Conservation (phyloP, 1,140 invertebrate species). For the Antheraea pernyi region DNA sequence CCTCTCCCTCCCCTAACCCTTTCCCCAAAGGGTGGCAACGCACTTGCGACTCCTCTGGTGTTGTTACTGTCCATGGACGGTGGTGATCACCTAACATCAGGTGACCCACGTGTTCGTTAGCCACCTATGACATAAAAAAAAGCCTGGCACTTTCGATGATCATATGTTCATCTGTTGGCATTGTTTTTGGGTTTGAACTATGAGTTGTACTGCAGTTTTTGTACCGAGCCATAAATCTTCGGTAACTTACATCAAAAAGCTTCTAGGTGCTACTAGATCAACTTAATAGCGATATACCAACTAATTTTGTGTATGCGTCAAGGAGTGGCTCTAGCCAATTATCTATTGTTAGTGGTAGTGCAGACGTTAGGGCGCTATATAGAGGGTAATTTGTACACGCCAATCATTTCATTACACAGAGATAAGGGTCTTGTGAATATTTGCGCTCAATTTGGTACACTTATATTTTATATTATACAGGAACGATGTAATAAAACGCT, state of each 20-base stretch:
- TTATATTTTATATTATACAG: constrained; percentile 33
- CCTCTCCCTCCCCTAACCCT: too few species aligned
- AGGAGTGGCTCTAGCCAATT: constrained; percentile 25
- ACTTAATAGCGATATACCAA: constrained; percentile 9
- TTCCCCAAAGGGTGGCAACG: too few species aligned
- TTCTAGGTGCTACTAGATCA: not conserved
- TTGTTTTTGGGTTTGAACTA: too few species aligned
- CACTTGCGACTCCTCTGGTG: too few species aligned
- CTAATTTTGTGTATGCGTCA: constrained; percentile 19
- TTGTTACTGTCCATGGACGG: too few species aligned
- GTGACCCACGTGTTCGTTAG: too few species aligned
- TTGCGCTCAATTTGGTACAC: constrained; percentile 44
- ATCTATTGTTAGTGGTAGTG: constrained; percentile 31
- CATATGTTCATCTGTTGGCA: too few species aligned
- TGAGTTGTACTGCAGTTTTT: too few species aligned
- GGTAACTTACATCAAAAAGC: not conserved
- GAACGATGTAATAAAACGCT: not conserved
- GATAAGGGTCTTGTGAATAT: constrained; percentile 55
- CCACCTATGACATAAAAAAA: too few species aligned
- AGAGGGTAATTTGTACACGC: constrained; percentile 44
- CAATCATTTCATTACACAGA: constrained; percentile 54
- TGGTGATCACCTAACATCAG: too few species aligned
- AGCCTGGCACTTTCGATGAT: too few species aligned
- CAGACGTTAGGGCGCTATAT: constrained; percentile 21
- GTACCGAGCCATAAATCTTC: not conserved